Evolutionary conservation across 2,888 invertebrate genomes (phyloP).

Genomic region (Noctua fimbriata): DNA sequence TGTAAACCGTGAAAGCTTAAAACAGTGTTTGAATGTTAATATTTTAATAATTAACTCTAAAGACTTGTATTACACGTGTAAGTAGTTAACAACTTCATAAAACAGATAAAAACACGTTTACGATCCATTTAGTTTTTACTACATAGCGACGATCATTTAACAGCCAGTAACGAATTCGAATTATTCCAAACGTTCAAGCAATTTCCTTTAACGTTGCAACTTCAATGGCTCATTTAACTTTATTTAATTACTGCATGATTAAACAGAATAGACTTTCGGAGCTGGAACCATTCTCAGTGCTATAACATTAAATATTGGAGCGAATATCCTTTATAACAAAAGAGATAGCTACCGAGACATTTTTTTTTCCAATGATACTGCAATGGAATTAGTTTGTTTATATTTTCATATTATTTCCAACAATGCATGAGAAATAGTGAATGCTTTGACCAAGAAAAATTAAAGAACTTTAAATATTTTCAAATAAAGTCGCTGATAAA

Average conservation of each 20-base stretch:
- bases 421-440: not conserved
- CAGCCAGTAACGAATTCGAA: not conserved
- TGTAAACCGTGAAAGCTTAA: too few species aligned
- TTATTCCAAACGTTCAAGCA: conserved; percentile 22
- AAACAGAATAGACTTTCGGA: conserved; percentile 15
- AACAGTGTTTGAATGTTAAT: not conserved
- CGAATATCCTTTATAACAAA: not conserved
- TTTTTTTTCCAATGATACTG: not conserved
- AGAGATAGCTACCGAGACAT: not conserved
- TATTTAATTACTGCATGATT: conserved; percentile 39
- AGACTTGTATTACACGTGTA: not conserved
- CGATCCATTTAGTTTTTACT: not conserved
- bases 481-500: not conserved
- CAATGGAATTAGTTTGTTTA: not conserved
- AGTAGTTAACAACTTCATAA: not conserved
- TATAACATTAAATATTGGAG: not conserved
- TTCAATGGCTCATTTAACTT: conserved; percentile 46
- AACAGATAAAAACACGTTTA: not conserved
- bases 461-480: not conserved
- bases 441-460: not conserved
- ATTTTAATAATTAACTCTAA: not conserved
- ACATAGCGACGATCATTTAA: not conserved
- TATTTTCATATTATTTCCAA: not conserved
- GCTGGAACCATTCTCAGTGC: conserved; percentile 14
- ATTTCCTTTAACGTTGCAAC: conserved; percentile 39